A percentile compares a stretch with the other conserved stretches of the same genome.
phyloP scores from a whole-genome alignment of 2,797 vertebrate genomes.

The Cryptoblepharus egeriae region DNA sequence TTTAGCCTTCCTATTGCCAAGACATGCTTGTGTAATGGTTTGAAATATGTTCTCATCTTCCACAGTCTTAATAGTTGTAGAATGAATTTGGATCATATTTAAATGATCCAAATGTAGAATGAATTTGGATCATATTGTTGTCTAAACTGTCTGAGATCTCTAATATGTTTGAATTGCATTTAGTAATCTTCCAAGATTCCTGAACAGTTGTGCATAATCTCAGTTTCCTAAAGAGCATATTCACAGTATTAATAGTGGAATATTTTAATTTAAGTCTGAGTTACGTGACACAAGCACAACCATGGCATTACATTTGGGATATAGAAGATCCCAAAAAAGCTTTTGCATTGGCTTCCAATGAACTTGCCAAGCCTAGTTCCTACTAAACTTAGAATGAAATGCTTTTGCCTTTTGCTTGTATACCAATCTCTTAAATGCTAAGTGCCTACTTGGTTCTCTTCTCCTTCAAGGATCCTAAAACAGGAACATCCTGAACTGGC shows the following conservation, averaged over 20 bases:
- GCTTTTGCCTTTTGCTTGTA: fast-evolving
- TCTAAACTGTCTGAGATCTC: no score
- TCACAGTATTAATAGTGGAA: no score
- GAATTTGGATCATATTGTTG: not conserved
- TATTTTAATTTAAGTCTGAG: not conserved
- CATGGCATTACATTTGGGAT: not conserved
- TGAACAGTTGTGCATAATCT: not conserved
- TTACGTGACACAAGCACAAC: not conserved
- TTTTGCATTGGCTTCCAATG: not conserved
- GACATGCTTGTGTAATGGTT: not conserved
- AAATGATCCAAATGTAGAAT: not conserved
- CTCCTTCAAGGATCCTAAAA: conserved; percentile 85
- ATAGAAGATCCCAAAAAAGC: not conserved
- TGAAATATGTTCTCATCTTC: not conserved
- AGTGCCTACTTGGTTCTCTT: conserved; percentile 7
- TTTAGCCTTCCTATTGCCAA: conserved; percentile 1
- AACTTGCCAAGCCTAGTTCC: not conserved
- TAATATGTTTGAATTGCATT: not conserved
- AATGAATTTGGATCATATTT: not conserved
- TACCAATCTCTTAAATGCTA: not conserved
- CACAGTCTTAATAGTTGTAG: not conserved
- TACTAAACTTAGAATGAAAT: not conserved
- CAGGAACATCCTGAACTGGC: conserved; percentile 94
- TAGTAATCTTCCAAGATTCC: not conserved
- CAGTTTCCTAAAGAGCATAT: not conserved